Evolutionary conservation across 2,113 vertebrate species (phyloP), one percentile per base, ranked within the genome.

Genomic region (Mus pahari): DNA sequence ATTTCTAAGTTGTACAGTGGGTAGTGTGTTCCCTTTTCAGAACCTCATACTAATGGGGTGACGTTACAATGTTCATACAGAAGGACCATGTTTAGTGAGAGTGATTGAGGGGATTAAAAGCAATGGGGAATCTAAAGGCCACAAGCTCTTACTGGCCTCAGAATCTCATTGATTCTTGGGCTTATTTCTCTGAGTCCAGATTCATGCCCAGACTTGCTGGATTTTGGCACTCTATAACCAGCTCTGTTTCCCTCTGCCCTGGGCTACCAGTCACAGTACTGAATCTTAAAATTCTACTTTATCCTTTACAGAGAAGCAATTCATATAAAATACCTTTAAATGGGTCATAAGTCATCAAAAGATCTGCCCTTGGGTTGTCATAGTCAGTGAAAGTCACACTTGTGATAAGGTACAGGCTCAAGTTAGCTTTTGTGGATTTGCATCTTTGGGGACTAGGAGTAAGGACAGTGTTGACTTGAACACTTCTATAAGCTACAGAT

Each of bases 371-470:
- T 83, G 36, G 10, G 55, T 20, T 83, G 55, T 87, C 82, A 91
- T 6, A 11, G 16, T 45, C 26, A 92, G 50, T 36, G 36, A 88
- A 94, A 91, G 22, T 86, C 93, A 88, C 0, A 11, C 6, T 55
- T 91, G 58, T 81, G 45, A 86, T 90, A 75, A 75, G 5, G 64
- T 19, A 79, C 14, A 81, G 36, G 93, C 4, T 82, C 81, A 82
- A 90, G 70, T 45, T 31, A 75, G n/a, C 68, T 93, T 91, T 73
- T 28, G 92, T 83, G 77, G 53, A 97, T 94, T 87, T 78, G 24
- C 45, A 91, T 60, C 58, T 92, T 87, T 94, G 81, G 81, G 77
- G 6, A 75, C 48, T 14, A 83, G 66, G 82, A 45, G 64, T 60
- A 88, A 81, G 58, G 77, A 62, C 8, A 79, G 39, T 75, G 17